phyloP scores from a whole-genome alignment of 2,113 vertebrate genomes.

The Dicaeum eximium region DNA sequence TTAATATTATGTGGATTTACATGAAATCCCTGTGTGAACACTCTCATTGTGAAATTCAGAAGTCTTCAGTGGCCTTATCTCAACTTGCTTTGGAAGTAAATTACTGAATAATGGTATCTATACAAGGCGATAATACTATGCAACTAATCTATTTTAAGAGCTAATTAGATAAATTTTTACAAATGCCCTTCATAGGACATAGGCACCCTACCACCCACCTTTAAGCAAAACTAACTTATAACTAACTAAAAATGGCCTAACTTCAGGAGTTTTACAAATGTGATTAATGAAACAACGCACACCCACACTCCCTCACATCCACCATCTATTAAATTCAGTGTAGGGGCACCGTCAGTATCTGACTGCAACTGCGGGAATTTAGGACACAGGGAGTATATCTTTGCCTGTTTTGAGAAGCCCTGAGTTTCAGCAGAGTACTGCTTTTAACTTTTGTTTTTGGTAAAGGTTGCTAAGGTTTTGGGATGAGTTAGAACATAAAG shows the following conservation, averaged over 20 bases:
- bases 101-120: neutral
- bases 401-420: no score
- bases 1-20: neutral
- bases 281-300: neutral
- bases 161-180: neutral
- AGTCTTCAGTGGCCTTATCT: neutral
- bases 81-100: neutral
- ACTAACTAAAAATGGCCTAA: no score
- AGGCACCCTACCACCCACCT: neutral
- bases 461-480: no score
- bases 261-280: neutral
- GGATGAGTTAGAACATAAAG: no score
- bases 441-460: no score
- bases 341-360: rapidly evolving
- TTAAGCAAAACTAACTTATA: neutral
- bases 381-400: no score
- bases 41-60: neutral
- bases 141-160: neutral
- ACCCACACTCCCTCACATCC: no score
- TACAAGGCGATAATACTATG: neutral
- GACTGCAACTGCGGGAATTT: no score
- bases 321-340: neutral
- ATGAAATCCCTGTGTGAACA: neutral
- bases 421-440: no score
- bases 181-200: neutral